Conservation (phyloP, 2,797 vertebrate species). For the Microctenopoma stevenorrisi region DNA sequence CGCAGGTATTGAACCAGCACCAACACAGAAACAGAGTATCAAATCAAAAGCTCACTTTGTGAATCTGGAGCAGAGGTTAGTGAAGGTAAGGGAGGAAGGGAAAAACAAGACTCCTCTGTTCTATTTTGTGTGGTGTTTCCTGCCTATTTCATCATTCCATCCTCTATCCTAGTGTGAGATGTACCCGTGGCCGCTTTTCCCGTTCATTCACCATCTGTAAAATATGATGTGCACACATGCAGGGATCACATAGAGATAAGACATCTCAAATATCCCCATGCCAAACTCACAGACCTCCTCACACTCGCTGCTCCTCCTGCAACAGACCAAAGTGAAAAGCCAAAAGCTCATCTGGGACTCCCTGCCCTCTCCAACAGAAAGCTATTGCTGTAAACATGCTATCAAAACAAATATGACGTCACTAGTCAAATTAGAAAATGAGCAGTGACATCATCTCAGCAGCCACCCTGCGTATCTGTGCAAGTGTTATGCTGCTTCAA, state of each 20-base stretch:
- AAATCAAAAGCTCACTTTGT: slow-evolving; percentile 32
- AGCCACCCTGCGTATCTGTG: slow-evolving; percentile 1
- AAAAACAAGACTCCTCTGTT: slow-evolving; percentile 9
- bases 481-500: neutral
- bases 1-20: slow-evolving; percentile 31
- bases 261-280: slow-evolving; percentile 21
- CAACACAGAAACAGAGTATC: slow-evolving; percentile 20
- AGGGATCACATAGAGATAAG: slow-evolving; percentile 23
- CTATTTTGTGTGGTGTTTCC: slow-evolving; percentile 60
- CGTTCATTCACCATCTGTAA: slow-evolving; percentile 45
- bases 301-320: slow-evolving; percentile 3
- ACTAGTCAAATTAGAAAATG: slow-evolving; percentile 32
- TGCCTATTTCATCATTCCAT: slow-evolving; percentile 73
- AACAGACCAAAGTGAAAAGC: slow-evolving; percentile 8
- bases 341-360: slow-evolving; percentile 20
- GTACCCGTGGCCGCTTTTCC: slow-evolving; percentile 25
- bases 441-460: slow-evolving; percentile 19
- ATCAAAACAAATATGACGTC: slow-evolving; percentile 45
- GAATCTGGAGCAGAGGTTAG: slow-evolving; percentile 44
- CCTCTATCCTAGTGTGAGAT: slow-evolving; percentile 55
- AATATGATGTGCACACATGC: slow-evolving; percentile 35
- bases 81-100: slow-evolving; percentile 34
- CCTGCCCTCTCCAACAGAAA: slow-evolving; percentile 9
- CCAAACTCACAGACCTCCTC: slow-evolving; percentile 29
- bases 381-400: slow-evolving; percentile 32